Evolutionary conservation across 2,113 vertebrate species (phyloP), one percentile per base, ranked within the genome.

Genomic region (Ellobius talpinus): DNA sequence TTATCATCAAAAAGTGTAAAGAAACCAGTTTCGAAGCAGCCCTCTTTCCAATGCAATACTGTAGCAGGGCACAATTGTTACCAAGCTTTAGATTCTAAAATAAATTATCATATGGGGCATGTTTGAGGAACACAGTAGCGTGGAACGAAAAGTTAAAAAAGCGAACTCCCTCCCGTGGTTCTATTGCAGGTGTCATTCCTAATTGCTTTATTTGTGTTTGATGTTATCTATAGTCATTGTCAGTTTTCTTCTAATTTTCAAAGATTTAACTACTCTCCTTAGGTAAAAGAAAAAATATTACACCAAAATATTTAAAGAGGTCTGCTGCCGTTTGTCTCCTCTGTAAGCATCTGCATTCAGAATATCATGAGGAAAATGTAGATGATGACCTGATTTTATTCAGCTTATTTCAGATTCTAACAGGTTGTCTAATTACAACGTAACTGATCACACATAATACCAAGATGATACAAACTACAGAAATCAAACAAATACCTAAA

Each of bases 281-380:
- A 13, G 21, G 12, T n/a, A 55, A 55, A 13, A 52, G 39, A n/a
- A 61, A 26, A 74, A 42, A 42, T 81, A 90, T 93, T 47, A 84
- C 11, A 88, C 24, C 21, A 92, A 96, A 95, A 87, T 36, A 82
- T 91, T 90, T 23, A 78, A 68, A 89, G 92, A 90, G 77, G 55
- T 77, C 79, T 13, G 11, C 24, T 91, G 90, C 86, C 29, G 73
- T 95, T 96, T 26, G 58, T 73, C 17, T 79, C 10, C 33, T 47
- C 10, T n/a, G 12, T 52, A 87, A 91, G 79, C 94, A 61, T 29
- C 11, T 63, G 24, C 77, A 89, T 92, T 74, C 76, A 78, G 8
- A 96, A 26, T 52, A 42, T 58, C 87, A 95, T 31, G 5, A 14
- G 90, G 11, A 87, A 81, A 72, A 72, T 52, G 3, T 26, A 61